These are phyloP conservation scores for Minunthozetes semirufus DNA, from an alignment of 2,888 invertebrate species.

Conservation along the genomic window DNA sequence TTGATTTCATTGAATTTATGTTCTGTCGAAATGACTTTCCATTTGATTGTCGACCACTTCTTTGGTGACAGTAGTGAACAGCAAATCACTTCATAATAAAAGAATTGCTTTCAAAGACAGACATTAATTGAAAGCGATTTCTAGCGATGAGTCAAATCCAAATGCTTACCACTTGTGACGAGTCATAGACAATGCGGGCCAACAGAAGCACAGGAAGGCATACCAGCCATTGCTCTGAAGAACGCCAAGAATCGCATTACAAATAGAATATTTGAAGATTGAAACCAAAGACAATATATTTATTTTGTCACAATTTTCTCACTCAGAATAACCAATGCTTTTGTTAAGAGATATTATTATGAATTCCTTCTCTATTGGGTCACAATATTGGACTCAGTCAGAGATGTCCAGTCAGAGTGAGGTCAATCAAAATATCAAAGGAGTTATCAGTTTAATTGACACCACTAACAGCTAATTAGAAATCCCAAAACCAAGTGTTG, in stretches of 20 bases:
- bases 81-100: background rate
- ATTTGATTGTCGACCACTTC: background rate
- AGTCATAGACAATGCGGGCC: background rate
- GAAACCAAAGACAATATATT: conserved; percentile 14
- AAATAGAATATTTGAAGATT: conserved; percentile 1
- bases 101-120: background rate
- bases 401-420: too few relatives aligned
- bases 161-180: background rate
- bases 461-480: too few relatives aligned
- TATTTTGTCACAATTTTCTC: background rate
- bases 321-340: background rate
- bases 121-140: background rate
- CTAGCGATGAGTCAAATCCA: too few relatives aligned
- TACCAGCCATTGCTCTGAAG: background rate
- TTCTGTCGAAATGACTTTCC: background rate
- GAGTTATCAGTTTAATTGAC: too few relatives aligned
- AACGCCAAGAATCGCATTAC: background rate
- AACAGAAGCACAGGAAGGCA: background rate
- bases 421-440: too few relatives aligned
- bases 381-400: too few relatives aligned
- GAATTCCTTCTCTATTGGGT: background rate
- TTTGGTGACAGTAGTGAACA: background rate
- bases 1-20: too few relatives aligned
- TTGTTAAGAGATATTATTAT: background rate
- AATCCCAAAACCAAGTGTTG: too few relatives aligned